Conservation (phyloP, 2,888 invertebrate genomes). For the Drosophila infuscata region DNA sequence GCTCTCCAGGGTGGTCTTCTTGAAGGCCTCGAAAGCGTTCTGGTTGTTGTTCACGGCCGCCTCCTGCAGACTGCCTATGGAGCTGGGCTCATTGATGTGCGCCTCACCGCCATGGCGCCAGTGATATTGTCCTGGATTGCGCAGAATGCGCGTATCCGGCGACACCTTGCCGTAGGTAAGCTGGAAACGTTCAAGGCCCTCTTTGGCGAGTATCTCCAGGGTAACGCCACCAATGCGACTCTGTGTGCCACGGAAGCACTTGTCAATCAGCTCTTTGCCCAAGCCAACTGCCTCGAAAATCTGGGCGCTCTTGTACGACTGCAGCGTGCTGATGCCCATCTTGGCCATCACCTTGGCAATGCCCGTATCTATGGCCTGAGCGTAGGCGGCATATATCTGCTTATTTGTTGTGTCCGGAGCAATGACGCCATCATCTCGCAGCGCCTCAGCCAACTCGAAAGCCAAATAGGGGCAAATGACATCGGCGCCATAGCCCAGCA, state of each 20-base stretch:
- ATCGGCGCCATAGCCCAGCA: slow-evolving; percentile 98
- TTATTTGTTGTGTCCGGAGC: slow-evolving; percentile 91
- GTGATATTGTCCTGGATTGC: slow-evolving; percentile 97
- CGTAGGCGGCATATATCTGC: slow-evolving; percentile 93
- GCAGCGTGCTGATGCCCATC: slow-evolving; percentile 99
- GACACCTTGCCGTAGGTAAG: slow-evolving; percentile 88
- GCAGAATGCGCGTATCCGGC: slow-evolving; percentile 88
- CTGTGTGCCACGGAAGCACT: slow-evolving; percentile 94
- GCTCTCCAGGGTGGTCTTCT: slow-evolving; percentile 94
- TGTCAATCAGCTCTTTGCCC: slow-evolving; percentile 95
- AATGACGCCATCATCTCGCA: slow-evolving; percentile 94
- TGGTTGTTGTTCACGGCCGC: slow-evolving; percentile 93
- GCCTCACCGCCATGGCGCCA: slow-evolving; percentile 99
- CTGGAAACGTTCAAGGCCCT: slow-evolving; percentile 92
- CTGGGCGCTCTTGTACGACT: slow-evolving; percentile 99
- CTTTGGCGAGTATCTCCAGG: slow-evolving; percentile 94
- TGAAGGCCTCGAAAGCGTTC: slow-evolving; percentile 93
- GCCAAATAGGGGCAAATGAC: slow-evolving; percentile 99
- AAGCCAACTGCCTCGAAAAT: slow-evolving; percentile 99
- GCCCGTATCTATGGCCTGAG: slow-evolving; percentile 95
- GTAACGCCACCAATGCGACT: slow-evolving; percentile 94
- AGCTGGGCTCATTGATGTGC: slow-evolving; percentile 98
- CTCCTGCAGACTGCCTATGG: slow-evolving; percentile 91
- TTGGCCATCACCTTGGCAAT: slow-evolving; percentile 98
- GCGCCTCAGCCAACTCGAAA: slow-evolving; percentile 94